Base-by-base conservation (phyloP, 2,113 vertebrate genomes). In the Sapajus apella region DNA sequence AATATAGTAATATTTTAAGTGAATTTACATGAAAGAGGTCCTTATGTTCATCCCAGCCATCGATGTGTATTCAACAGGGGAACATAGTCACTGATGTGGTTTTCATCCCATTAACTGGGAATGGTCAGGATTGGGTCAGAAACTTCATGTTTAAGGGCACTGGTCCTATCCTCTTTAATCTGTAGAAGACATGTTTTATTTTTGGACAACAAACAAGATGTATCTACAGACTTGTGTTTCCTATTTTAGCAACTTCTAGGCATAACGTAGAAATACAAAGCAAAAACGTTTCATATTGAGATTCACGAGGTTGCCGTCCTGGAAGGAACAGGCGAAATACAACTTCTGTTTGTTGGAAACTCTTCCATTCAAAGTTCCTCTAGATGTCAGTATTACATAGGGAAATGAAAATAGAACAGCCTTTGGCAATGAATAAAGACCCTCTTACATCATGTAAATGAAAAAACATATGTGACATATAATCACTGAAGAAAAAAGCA, bases 331-430 rank as follows among this genome's bases (percentile, higher is more conserved):
- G 23, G 25, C 82, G 35, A 86, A n/a, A 80, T 9, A 2, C 9
- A 17, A 9, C 27, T n/a, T 81, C 10, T 14, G 90, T 90, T 82
- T 88, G 40, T 56, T 21, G 43, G 23, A 85, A 14, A 37, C 8
- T 6, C 25, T 21, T 37, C 87, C 8, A 37, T 94, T 25, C 50
- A 47, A 86, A 92, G 43, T 23, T 95, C 98, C 99, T 98, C 98
- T 99, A 99, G 99, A 95, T 98, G 99, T 98, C 99, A 98, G 97
- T 98, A 56, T 97, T 97, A 47, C 97, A 97, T 79, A 95, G 94
- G 88, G 95, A 95, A 98, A 97, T 37, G 16, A 30, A 87, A 45
- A 61, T 5, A 21, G 4, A 80, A 50, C n/a, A 43, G 80, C 23
- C 43, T 12, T 21, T 21, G 45, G 76, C 72, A 16, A 47, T 2